A percentile compares a stretch with the other conserved stretches of the same genome.
phyloP scores from a whole-genome alignment of 2,888 invertebrate species.

The Cosmia trapezina region DNA sequence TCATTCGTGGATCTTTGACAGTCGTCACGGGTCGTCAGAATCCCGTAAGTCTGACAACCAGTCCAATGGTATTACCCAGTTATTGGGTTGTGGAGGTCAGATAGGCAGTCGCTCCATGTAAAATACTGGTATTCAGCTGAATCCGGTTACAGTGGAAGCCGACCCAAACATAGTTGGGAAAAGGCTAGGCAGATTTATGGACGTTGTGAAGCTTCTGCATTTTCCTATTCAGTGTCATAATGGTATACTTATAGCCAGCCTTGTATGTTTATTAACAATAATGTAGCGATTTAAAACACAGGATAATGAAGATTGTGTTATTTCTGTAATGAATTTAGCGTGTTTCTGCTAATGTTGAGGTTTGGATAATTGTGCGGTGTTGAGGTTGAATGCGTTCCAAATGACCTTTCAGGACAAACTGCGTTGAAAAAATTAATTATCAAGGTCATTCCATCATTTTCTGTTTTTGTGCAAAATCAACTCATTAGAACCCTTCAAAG shows the following conservation, averaged over 20 bases:
- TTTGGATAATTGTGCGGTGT: slow-evolving; percentile 37
- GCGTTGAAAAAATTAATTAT: neutral
- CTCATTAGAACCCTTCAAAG: neutral
- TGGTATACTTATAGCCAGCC: slow-evolving; percentile 60
- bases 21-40: too few relatives aligned
- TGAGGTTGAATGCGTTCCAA: slow-evolving; percentile 23
- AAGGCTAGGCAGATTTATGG: too few relatives aligned
- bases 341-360: slow-evolving; percentile 57
- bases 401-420: slow-evolving; percentile 40
- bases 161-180: too few relatives aligned
- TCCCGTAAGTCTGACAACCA: too few relatives aligned
- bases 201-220: slow-evolving; percentile 18
- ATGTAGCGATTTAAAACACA: slow-evolving; percentile 57
- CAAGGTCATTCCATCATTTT: neutral
- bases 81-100: too few relatives aligned
- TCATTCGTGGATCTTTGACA: too few relatives aligned
- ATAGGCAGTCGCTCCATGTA: too few relatives aligned
- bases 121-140: too few relatives aligned
- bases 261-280: slow-evolving; percentile 65
- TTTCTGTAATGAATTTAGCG: slow-evolving; percentile 57
- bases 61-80: too few relatives aligned
- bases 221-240: slow-evolving; percentile 31
- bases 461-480: neutral
- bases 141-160: too few relatives aligned
- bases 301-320: slow-evolving; percentile 59